Conservation (phyloP, 2,797 vertebrate genomes). For the Poeciliopsis infans region DNA sequence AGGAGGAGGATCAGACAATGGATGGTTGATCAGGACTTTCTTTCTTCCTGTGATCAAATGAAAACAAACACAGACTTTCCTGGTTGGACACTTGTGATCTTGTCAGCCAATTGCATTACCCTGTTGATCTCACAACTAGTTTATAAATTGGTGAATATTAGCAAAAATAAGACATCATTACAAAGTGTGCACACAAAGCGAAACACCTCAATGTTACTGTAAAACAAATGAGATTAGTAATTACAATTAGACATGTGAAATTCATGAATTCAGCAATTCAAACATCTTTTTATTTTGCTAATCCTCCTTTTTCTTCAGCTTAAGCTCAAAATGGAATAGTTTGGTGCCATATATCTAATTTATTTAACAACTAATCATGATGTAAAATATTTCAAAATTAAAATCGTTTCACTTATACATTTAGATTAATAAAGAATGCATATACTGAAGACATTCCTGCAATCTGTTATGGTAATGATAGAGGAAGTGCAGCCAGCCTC, state of each 20-base stretch:
- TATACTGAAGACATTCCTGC: constrained; percentile 2
- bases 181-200: background rate
- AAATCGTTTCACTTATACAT: background rate
- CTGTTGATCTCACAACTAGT: background rate
- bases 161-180: background rate
- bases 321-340: background rate
- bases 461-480: constrained; percentile 39
- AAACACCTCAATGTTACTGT: background rate
- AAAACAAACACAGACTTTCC: background rate
- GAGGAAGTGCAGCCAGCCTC: constrained; percentile 45
- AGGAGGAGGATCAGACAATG: constrained; percentile 17
- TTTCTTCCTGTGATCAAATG: background rate
- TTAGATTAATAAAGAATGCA: background rate
- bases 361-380: background rate
- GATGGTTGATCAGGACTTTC: background rate
- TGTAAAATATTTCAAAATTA: background rate
- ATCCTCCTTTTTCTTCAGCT: background rate
- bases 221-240: background rate
- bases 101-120: background rate
- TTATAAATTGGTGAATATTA: background rate
- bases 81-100: background rate
- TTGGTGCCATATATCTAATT: background rate
- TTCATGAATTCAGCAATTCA: background rate
- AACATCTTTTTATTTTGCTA: background rate
- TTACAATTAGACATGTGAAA: background rate